A percentile compares a stretch with the other conserved stretches of the same genome.
Evolutionary conservation across 2,888 invertebrate species (phyloP).

Genomic region (Prenolepis imparis): DNA sequence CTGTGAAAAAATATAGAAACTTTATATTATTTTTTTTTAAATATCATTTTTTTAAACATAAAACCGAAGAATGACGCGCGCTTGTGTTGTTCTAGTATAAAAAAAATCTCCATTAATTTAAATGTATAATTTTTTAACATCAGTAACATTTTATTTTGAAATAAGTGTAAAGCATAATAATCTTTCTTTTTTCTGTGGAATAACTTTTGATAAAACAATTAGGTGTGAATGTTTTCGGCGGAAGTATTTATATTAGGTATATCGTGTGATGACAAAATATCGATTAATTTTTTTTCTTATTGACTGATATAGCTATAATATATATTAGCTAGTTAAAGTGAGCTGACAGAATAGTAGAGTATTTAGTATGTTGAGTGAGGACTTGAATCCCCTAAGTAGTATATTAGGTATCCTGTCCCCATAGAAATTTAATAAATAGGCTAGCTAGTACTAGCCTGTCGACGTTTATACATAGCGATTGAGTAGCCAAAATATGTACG

Average conservation of each 20-base stretch:
- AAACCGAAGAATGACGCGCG: too few relatives aligned
- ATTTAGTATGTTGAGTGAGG: constrained; percentile 48
- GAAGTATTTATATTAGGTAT: constrained; percentile 53
- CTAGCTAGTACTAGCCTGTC: constrained; percentile 31
- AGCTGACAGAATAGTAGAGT: constrained; percentile 58
- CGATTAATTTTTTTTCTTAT: constrained; percentile 50
- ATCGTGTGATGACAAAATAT: constrained; percentile 43
- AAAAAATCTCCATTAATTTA: neutral
- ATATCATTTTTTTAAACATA: too few relatives aligned
- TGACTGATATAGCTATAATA: constrained; percentile 31
- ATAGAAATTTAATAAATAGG: constrained; percentile 56
- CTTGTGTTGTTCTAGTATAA: too few relatives aligned
- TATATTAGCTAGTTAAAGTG: constrained; percentile 46
- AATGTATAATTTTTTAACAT: neutral
- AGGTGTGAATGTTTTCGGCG: constrained; percentile 43
- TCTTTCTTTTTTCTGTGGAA: neutral
- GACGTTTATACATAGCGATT: constrained; percentile 56
- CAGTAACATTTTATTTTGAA: neutral
- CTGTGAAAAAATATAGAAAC: too few relatives aligned
- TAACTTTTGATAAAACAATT: neutral
- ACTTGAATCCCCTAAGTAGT: constrained; percentile 55
- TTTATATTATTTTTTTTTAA: too few relatives aligned
- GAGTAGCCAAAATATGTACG: constrained; percentile 58
- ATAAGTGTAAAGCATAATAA: neutral
- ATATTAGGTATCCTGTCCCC: constrained; percentile 49